Evolutionary conservation across 2,888 invertebrate genomes (phyloP).

Genomic region (Allygus modestus): DNA sequence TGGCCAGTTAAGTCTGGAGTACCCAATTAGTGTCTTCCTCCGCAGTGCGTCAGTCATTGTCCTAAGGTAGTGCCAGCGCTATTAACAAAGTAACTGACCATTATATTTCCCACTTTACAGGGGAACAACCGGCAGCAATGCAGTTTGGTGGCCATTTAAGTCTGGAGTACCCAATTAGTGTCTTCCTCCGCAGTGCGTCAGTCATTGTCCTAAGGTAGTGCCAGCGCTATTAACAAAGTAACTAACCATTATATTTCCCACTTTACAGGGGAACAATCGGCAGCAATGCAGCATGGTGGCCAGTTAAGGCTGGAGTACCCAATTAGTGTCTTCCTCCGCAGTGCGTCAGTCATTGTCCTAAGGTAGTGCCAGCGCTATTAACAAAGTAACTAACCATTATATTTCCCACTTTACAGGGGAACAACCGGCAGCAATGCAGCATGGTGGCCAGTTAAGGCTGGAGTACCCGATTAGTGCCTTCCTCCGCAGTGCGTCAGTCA

Average conservation of each 20-base stretch:
- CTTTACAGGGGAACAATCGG: conserved; percentile 88
- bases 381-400: too few relatives aligned
- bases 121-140: conserved; percentile 92
- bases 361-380: conserved; percentile 66
- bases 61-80: conserved; percentile 67
- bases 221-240: conserved; percentile 74
- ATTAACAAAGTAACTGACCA: conserved; percentile 71
- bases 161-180: conserved; percentile 84
- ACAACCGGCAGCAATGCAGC: conserved; percentile 92
- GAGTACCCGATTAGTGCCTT: conserved; percentile 85
- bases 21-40: conserved; percentile 84
- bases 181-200: conserved; percentile 83
- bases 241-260: neutral
- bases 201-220: conserved; percentile 75
- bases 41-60: conserved; percentile 82
- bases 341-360: conserved; percentile 79
- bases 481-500: conserved; percentile 78
- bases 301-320: conserved; percentile 85
- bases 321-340: conserved; percentile 83
- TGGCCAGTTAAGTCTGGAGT: conserved; percentile 83
- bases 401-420: conserved; percentile 78
- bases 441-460: conserved; percentile 84
- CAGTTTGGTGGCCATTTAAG: conserved; percentile 86
- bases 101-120: conserved; percentile 74
- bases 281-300: conserved; percentile 90